Percentiles rank a stretch among this genome's conserved stretches.
Conservation (phyloP, 2,888 invertebrate genomes). For the Trichogramma evanescens region DNA sequence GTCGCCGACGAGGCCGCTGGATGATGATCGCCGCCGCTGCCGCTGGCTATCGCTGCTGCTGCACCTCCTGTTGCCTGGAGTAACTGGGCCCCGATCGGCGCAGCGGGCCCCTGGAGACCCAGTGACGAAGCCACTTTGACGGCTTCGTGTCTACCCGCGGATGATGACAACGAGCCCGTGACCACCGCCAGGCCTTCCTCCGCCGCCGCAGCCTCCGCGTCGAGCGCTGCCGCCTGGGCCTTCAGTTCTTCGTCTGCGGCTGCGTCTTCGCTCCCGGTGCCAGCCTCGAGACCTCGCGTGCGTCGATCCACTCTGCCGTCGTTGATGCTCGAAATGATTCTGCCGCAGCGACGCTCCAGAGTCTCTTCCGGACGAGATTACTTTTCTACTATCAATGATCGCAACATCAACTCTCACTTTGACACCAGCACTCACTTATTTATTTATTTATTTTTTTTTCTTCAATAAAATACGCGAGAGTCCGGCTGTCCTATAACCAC, state of each 20-base stretch:
- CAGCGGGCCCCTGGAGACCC: conserved; percentile 48
- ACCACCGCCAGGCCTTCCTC: conserved; percentile 25
- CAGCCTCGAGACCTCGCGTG: neutral
- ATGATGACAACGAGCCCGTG: conserved; percentile 31
- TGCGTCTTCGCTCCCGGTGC: neutral
- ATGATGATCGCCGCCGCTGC: conserved; percentile 28
- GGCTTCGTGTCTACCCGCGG: conserved; percentile 41
- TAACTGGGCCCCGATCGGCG: conserved; percentile 47
- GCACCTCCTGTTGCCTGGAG: conserved; percentile 40
- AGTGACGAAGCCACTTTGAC: conserved; percentile 49
- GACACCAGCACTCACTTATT: too few species aligned
- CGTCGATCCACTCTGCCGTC: neutral
- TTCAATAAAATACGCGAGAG: too few species aligned
- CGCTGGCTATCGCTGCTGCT: conserved; percentile 30
- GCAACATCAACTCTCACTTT: neutral
- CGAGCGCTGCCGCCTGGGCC: conserved; percentile 15
- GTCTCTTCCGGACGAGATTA: conserved; percentile 5
- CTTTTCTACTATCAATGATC: conserved; percentile 10
- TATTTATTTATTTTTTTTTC: too few species aligned
- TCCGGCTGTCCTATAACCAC: too few species aligned
- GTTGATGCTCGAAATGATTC: conserved; percentile 7
- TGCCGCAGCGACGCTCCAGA: conserved; percentile 17
- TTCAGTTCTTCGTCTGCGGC: conserved; percentile 3
- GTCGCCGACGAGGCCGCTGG: conserved; percentile 9
- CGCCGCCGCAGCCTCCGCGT: conserved; percentile 23